A percentile compares a stretch with the other conserved stretches of the same genome.
phyloP scores from a whole-genome alignment of 2,797 vertebrate species.

The Acrocephalus scirpaceus region DNA sequence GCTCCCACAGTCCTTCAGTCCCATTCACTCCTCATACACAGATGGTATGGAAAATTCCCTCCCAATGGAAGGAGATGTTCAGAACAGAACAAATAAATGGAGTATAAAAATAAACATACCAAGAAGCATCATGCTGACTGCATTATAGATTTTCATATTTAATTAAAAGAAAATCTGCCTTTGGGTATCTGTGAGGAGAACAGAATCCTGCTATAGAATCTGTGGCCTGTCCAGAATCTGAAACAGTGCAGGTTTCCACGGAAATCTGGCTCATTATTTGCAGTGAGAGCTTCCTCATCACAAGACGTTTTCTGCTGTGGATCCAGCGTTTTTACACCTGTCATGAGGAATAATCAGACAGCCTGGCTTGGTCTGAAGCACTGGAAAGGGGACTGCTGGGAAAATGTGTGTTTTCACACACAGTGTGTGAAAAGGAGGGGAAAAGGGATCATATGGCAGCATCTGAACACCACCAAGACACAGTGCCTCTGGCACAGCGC shows the following conservation, averaged over 20 bases:
- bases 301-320: conserved; percentile 52
- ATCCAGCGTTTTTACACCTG: conserved; percentile 7
- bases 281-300: not conserved
- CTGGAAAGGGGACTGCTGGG: not conserved
- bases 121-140: conserved; percentile 19
- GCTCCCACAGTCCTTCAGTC: not conserved
- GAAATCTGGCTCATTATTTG: not conserved
- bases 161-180: conserved; percentile 39
- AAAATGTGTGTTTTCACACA: not conserved
- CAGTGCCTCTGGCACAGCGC: not conserved
- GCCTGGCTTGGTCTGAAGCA: not conserved
- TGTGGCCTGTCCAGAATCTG: not conserved
- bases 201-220: not conserved
- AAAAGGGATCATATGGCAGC: not conserved
- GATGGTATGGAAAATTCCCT: conserved; percentile 5
- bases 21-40: not conserved
- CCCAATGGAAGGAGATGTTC: not conserved
- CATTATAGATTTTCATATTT: conserved; percentile 37
- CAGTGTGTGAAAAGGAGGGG: not conserved
- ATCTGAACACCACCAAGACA: not conserved
- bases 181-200: not conserved
- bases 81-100: conserved; percentile 44
- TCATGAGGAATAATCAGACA: not conserved
- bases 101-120: conserved; percentile 35
- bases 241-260: not conserved